Base-by-base conservation (phyloP, 37 sponge, comb jelly and placozoan genomes). In the Aphrocallistes beatrix region DNA sequence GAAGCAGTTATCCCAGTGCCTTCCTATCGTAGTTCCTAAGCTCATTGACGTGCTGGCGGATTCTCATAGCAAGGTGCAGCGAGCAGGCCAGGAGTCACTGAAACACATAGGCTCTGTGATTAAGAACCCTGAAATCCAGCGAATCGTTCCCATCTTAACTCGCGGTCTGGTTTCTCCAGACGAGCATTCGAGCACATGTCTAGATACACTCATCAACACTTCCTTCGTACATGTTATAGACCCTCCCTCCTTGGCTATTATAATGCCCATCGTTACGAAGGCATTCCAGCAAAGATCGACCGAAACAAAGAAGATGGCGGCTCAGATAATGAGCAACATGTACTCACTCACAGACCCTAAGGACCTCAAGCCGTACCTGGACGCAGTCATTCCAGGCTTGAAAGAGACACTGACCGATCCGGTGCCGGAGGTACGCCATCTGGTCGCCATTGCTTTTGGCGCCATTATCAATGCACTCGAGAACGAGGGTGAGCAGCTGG, bases 91-190 rank as follows among this genome's bases (percentile, higher is more conserved):
- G 36, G 87, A 94, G 85, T 94, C 99, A 37, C 87, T 99, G 49
- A 90, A 91, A 36, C 93, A 99, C 86, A 99, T 99, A 49, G 99
- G 94, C 0, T 99, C 99, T 82, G 99, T 99, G 21, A 99, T 99
- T 38, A 95, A 96, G 91, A 99, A 96, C 85, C 99, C 96, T 10
- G 99, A 99, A 51, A 96, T 99, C 34, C 96, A 99, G 87, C 83
- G 75, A 13, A 85, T 99, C 37, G 94, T 94, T 23, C 93, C 97
- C 16, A 38, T 88, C 23, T 91, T 99, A 0, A 86, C 96, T 25
- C 89, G 84, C 3, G 93, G 93, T 9, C 85, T 99, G 36, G 51
- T 90, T 39, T 91, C 92, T 82, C 94, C 95, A 25, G 88, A 93
- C 23, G 88, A 85, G 34, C 87, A 99, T 38, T 84, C 96, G 6